A percentile compares a stretch with the other conserved stretches of the same genome.
These are phyloP conservation scores for Achatina immaculata DNA, from an alignment of 1,140 invertebrate species.

Conservation along the genomic window DNA sequence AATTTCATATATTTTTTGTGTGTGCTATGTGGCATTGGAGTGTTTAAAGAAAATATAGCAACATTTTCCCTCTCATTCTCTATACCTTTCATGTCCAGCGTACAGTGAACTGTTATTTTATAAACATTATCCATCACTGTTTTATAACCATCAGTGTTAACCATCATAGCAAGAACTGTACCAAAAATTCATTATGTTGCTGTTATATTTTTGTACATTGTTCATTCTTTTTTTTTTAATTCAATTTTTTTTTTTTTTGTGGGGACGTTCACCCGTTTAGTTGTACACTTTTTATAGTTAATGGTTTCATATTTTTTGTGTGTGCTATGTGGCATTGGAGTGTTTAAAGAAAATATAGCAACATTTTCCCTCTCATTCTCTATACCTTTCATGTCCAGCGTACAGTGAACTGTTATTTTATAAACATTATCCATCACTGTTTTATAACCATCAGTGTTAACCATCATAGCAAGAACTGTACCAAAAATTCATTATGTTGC, in stretches of 20 bases:
- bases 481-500: background rate
- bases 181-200: background rate
- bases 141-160: background rate
- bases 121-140: background rate
- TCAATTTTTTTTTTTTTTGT: background rate
- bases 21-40: no score
- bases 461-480: background rate
- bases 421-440: background rate
- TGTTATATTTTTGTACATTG: background rate
- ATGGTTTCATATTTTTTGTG: no score
- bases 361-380: no score
- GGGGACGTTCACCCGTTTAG: background rate
- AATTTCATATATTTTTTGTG: no score
- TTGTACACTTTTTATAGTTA: background rate
- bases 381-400: no score
- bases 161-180: background rate
- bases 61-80: no score
- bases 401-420: no score
- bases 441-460: background rate
- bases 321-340: no score
- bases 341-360: no score
- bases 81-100: no score
- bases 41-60: no score
- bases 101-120: no score
- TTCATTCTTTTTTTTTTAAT: background rate